Evolutionary conservation across 2,797 vertebrate species (phyloP).

Genomic region (Aplochiton taeniatus): DNA sequence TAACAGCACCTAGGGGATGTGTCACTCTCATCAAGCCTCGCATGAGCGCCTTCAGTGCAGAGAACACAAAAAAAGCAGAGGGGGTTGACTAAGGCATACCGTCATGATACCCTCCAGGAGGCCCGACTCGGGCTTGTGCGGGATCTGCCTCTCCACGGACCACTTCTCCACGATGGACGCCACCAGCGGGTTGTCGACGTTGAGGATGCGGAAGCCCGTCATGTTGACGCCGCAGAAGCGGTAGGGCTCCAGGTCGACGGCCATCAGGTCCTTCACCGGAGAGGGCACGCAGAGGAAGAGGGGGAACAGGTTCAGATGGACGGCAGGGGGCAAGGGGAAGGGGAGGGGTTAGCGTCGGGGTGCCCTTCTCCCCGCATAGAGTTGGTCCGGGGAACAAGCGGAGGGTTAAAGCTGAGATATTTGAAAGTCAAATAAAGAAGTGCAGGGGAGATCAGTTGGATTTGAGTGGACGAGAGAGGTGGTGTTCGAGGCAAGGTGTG

Average conservation of each 20-base stretch:
- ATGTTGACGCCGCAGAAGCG: constrained; percentile 98
- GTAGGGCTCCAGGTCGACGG: constrained; percentile 95
- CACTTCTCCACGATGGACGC: constrained; percentile 95
- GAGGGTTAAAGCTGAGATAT: constrained; percentile 45
- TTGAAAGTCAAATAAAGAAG: constrained; percentile 49
- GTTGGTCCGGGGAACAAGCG: constrained; percentile 30
- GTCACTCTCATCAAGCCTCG: too few relatives aligned
- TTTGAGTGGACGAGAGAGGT: constrained; percentile 36
- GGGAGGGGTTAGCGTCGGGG: too few relatives aligned
- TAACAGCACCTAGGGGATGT: too few relatives aligned
- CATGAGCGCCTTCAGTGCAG: neutral
- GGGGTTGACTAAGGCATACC: constrained; percentile 78
- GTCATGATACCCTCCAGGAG: constrained; percentile 95
- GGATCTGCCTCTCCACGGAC: constrained; percentile 91
- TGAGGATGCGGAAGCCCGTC: constrained; percentile 97
- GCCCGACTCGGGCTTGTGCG: constrained; percentile 87
- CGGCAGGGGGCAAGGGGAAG: constrained; percentile 17
- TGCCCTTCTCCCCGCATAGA: constrained; percentile 51
- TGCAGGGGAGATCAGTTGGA: constrained; percentile 42
- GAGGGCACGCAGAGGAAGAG: constrained; percentile 43
- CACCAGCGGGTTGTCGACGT: constrained; percentile 94
- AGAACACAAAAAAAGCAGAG: constrained; percentile 3
- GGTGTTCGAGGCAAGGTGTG: constrained; percentile 27
- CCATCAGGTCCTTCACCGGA: constrained; percentile 90
- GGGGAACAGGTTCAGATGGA: constrained; percentile 34